Conservation (phyloP, 2,797 vertebrate species). For the Hafferia zeledoni region DNA sequence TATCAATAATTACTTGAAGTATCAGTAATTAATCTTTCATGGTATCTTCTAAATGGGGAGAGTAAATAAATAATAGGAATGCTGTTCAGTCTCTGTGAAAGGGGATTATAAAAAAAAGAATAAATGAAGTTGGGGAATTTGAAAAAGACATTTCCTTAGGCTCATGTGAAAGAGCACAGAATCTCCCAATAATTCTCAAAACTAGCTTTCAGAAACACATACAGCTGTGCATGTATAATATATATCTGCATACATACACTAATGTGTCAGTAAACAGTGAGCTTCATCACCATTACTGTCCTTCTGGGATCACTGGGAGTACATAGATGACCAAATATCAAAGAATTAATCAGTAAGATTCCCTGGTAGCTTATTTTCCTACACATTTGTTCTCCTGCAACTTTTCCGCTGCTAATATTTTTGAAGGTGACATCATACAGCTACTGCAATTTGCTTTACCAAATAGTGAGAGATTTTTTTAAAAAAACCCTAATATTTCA, state of each 20-base stretch:
- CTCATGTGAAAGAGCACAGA: not conserved
- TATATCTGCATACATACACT: not conserved
- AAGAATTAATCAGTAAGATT: not conserved
- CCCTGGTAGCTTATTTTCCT: not conserved
- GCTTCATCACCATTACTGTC: not conserved
- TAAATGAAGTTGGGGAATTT: not conserved
- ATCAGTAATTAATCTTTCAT: not conserved
- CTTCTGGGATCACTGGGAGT: not conserved
- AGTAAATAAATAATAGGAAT: not conserved
- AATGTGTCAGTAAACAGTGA: not conserved
- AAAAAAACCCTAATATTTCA: not conserved
- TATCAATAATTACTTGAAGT: not conserved
- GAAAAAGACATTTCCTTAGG: not conserved
- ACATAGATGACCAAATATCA: not conserved
- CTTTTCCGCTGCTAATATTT: not conserved
- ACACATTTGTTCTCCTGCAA: not conserved
- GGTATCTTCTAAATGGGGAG: not conserved
- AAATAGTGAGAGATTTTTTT: not conserved
- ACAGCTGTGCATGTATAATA: not conserved
- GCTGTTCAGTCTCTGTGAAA: not conserved
- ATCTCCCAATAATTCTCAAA: not conserved
- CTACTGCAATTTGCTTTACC: not conserved
- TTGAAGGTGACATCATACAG: not conserved
- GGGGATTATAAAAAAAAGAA: not conserved
- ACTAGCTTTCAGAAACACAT: not conserved